phyloP scores from a whole-genome alignment of 2,797 vertebrate genomes.

The Sternarchorhynchus goeldii region DNA sequence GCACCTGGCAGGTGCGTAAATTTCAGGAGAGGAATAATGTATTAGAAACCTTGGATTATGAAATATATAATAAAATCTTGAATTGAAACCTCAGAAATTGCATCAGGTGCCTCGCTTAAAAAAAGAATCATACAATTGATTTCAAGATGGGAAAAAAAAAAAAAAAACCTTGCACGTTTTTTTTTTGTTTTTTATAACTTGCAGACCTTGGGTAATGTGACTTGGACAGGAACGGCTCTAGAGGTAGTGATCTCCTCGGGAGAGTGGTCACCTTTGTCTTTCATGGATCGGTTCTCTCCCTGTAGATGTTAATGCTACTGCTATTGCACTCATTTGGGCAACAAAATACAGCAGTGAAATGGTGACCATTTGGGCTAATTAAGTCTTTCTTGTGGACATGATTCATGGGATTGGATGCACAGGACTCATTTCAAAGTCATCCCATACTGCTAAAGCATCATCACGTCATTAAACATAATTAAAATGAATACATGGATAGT shows the following conservation, averaged over 20 bases:
- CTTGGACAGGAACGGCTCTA: slow-evolving; percentile 4
- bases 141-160: not conserved
- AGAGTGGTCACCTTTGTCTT: not conserved
- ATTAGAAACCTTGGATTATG: slow-evolving; percentile 9
- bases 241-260: not conserved
- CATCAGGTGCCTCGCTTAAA: slow-evolving; percentile 6
- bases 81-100: slow-evolving; percentile 13
- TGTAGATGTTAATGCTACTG: not conserved
- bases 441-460: slow-evolving; percentile 2
- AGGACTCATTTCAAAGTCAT: not conserved
- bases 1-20: slow-evolving; percentile 3
- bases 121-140: not conserved
- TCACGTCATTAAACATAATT: slow-evolving; percentile 25
- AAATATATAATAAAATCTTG: not conserved
- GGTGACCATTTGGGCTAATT: slow-evolving; percentile 26
- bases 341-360: slow-evolving; percentile 19
- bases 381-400: slow-evolving; percentile 21
- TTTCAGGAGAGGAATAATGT: slow-evolving; percentile 11
- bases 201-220: not conserved
- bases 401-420: slow-evolving; percentile 16
- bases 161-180: not conserved
- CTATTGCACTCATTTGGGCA: slow-evolving; percentile 23
- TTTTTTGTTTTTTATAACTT: not conserved
- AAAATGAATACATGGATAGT: slow-evolving; percentile 12
- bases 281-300: slow-evolving; percentile 6